Evolutionary conservation across 1,140 invertebrate species (phyloP).

Genomic region (Lethrus apterus): DNA sequence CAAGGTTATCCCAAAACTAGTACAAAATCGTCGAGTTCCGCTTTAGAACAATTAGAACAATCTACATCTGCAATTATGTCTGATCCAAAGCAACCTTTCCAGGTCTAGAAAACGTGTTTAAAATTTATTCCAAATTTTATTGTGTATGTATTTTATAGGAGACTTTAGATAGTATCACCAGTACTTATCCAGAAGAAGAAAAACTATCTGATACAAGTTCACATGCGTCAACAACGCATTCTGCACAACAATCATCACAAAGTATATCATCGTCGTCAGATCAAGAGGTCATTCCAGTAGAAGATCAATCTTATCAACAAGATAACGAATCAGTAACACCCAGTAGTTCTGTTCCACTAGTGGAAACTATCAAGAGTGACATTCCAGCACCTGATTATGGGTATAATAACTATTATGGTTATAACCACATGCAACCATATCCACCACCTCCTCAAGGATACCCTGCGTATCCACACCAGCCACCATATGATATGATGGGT

Average conservation of each 20-base stretch:
- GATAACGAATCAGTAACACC: slow-evolving; percentile 15
- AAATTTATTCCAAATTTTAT: not conserved
- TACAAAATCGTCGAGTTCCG: slow-evolving; percentile 16
- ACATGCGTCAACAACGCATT: slow-evolving; percentile 10
- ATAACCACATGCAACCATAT: slow-evolving; percentile 27
- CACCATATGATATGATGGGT: slow-evolving; percentile 21
- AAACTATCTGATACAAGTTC: slow-evolving; percentile 12
- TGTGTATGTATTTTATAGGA: slow-evolving; percentile 24
- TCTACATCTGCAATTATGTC: slow-evolving; percentile 29
- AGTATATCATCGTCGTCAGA: slow-evolving; percentile 12
- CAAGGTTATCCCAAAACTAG: too few species aligned
- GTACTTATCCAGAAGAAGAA: slow-evolving; percentile 28
- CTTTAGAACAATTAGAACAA: slow-evolving; percentile 32
- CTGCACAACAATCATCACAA: slow-evolving; percentile 15
- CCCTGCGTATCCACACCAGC: slow-evolving; percentile 19
- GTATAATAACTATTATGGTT: slow-evolving; percentile 34
- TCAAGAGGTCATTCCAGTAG: slow-evolving; percentile 12
- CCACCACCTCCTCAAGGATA: slow-evolving; percentile 31
- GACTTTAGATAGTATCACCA: slow-evolving; percentile 37
- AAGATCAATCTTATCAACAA: slow-evolving; percentile 13
- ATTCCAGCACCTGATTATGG: slow-evolving; percentile 24
- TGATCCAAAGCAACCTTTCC: slow-evolving; percentile 31
- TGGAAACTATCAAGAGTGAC: slow-evolving; percentile 26
- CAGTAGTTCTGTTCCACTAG: slow-evolving; percentile 11
- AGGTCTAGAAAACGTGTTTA: slow-evolving; percentile 23